A percentile compares a stretch with the other conserved stretches of the same genome.
These are phyloP conservation scores for Hydropsyche tenuis DNA, from an alignment of 1,140 invertebrate genomes.

Conservation along the genomic window DNA sequence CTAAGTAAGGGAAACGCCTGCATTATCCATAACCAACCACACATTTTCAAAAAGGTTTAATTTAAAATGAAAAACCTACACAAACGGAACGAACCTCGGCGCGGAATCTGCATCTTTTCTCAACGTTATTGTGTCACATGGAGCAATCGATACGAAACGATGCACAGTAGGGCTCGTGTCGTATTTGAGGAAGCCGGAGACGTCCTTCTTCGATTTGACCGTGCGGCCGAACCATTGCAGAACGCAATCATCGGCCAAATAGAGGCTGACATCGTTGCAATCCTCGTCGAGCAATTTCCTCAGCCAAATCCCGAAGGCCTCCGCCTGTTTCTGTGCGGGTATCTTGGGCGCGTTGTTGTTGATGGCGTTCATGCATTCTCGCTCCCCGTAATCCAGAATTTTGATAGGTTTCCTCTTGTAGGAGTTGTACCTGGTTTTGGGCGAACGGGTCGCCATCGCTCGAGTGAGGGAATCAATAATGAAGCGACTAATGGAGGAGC, in stretches of 20 bases:
- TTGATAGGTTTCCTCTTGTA: slow-evolving; percentile 13
- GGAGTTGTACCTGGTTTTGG: background rate
- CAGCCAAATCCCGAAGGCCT: slow-evolving; percentile 56
- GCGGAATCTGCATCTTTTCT: background rate
- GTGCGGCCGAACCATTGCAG: slow-evolving; percentile 67
- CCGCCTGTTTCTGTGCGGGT: slow-evolving; percentile 23
- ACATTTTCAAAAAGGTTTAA: too few species aligned
- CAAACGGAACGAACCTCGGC: too few species aligned
- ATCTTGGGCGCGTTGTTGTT: slow-evolving; percentile 40
- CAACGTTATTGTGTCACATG: slow-evolving; percentile 53
- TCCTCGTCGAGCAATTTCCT: slow-evolving; percentile 59
- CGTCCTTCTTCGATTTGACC: slow-evolving; percentile 62
- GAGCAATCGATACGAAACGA: slow-evolving; percentile 56
- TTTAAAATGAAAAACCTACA: background rate
- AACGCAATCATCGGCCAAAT: slow-evolving; percentile 62
- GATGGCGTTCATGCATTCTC: slow-evolving; percentile 37
- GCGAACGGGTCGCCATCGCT: slow-evolving; percentile 18
- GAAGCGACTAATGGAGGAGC: slow-evolving; percentile 43
- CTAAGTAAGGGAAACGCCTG: too few species aligned
- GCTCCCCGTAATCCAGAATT: slow-evolving; percentile 6
- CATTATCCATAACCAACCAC: too few species aligned
- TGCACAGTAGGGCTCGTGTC: slow-evolving; percentile 59
- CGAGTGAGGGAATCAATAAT: too few species aligned
- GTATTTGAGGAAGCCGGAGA: slow-evolving; percentile 56
- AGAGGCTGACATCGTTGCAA: slow-evolving; percentile 56